These are phyloP conservation scores for Bugulina stolonifera DNA, from an alignment of 2,888 invertebrate species.

Conservation along the genomic window DNA sequence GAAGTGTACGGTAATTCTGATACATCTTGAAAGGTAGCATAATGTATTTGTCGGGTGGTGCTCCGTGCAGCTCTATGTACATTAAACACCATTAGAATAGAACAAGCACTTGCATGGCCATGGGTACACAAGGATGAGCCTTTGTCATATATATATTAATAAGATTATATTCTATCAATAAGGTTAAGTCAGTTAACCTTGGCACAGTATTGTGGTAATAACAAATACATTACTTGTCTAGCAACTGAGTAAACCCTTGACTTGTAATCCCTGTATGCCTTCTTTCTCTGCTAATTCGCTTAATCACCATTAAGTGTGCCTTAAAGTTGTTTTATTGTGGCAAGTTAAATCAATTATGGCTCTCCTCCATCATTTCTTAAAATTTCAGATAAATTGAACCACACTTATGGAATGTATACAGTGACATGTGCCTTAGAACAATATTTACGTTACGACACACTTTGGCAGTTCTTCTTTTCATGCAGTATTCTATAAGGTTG, in stretches of 20 bases:
- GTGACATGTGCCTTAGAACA: neutral
- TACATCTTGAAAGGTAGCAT: no score
- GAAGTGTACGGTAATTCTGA: no score
- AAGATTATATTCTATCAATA: conserved; percentile 20
- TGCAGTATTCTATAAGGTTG: neutral
- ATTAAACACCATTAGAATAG: neutral
- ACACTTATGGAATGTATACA: neutral
- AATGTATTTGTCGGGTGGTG: no score
- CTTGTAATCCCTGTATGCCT: neutral
- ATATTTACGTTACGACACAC: neutral
- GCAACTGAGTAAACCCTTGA: neutral
- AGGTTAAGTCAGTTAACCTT: neutral
- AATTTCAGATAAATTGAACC: neutral
- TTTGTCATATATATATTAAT: conserved; percentile 6
- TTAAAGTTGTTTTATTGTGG: conserved; percentile 5
- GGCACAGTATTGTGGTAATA: no score
- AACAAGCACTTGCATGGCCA: neutral
- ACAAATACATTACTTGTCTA: no score
- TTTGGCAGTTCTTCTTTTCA: neutral
- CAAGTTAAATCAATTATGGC: conserved; percentile 10
- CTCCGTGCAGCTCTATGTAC: neutral
- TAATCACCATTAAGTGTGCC: neutral
- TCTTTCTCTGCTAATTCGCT: neutral
- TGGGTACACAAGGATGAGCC: no score
- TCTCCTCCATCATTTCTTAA: neutral